Evolutionary conservation across 2,888 invertebrate genomes (phyloP).

Genomic region (Chydorus sphaericus): DNA sequence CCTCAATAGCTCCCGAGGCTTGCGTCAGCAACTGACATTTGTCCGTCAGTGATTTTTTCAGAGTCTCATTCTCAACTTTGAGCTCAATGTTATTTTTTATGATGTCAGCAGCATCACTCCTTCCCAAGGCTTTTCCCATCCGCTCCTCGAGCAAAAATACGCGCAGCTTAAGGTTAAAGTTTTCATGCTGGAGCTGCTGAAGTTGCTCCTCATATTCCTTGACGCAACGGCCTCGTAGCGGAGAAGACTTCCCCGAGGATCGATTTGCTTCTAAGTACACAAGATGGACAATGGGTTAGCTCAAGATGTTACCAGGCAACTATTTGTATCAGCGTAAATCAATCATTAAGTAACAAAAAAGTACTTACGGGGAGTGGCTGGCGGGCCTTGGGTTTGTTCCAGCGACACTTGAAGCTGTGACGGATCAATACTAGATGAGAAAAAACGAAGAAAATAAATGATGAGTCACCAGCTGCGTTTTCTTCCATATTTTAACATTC

Average conservation of each 20-base stretch:
- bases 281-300: neutral
- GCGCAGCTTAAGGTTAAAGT: slow-evolving; percentile 77
- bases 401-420: slow-evolving; percentile 49
- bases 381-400: slow-evolving; percentile 37
- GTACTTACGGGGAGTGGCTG: slow-evolving; percentile 10
- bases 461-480: too few species aligned
- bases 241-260: slow-evolving; percentile 22
- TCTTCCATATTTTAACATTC: too few species aligned
- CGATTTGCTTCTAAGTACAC: neutral
- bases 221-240: slow-evolving; percentile 53
- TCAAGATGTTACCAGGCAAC: neutral
- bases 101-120: slow-evolving; percentile 47
- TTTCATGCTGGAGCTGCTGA: slow-evolving; percentile 67
- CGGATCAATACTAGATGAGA: slow-evolving; percentile 46
- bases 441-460: slow-evolving; percentile 20
- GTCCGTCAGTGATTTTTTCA: slow-evolving; percentile 53
- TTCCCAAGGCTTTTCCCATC: slow-evolving; percentile 46
- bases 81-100: slow-evolving; percentile 50
- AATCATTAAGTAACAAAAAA: neutral
- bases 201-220: slow-evolving; percentile 83
- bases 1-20: slow-evolving; percentile 66
- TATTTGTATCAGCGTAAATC: too few species aligned
- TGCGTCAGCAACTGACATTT: slow-evolving; percentile 72
- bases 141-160: slow-evolving; percentile 82
- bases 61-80: slow-evolving; percentile 60